Conservation (phyloP, 2,888 invertebrate species). For the Seira sanloemensis region DNA sequence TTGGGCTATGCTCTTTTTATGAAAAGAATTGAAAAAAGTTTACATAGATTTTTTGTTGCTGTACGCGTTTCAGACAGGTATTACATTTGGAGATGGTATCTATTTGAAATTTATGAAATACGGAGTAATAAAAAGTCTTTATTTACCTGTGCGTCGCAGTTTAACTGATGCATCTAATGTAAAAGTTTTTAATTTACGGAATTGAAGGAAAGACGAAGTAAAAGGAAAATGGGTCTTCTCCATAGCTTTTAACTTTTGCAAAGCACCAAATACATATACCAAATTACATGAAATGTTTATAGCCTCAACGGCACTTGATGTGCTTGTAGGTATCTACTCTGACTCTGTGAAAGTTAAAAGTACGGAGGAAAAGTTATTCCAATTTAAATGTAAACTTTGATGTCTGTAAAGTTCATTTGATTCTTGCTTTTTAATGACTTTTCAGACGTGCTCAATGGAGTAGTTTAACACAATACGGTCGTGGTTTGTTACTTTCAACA, state of each 20-base stretch:
- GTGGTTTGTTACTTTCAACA: too few species aligned
- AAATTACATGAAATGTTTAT: background rate
- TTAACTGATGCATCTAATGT: background rate
- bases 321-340: too few species aligned
- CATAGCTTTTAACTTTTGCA: too few species aligned
- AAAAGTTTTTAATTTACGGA: background rate
- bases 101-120: background rate
- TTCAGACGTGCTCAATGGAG: too few species aligned
- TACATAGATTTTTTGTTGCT: too few species aligned
- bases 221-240: too few species aligned
- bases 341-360: background rate
- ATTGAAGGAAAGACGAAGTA: background rate
- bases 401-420: too few species aligned
- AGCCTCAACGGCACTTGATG: too few species aligned
- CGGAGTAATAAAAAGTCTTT: background rate
- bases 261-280: background rate
- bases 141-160: slow-evolving; percentile 4
- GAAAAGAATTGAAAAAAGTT: background rate
- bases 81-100: background rate
- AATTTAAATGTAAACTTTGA: too few species aligned
- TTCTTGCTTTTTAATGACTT: too few species aligned
- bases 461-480: too few species aligned
- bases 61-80: background rate
- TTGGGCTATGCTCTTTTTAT: background rate
- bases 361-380: background rate